These are phyloP conservation scores for Tauraco erythrolophus DNA, from an alignment of 2,113 vertebrate species.

Conservation along the genomic window DNA sequence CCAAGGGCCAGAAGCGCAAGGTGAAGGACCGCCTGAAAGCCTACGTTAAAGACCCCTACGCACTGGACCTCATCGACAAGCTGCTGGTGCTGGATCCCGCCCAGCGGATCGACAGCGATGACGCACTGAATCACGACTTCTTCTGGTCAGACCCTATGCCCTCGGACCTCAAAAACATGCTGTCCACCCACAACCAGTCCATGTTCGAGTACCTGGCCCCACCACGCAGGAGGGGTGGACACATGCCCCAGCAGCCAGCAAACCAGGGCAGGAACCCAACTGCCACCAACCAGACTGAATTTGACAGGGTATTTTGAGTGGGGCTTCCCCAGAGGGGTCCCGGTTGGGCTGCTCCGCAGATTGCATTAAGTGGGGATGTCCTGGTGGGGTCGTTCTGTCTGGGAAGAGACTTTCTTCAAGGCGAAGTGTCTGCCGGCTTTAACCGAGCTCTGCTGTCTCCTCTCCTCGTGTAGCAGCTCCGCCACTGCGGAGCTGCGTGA, in stretches of 20 bases:
- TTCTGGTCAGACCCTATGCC: constrained; percentile 99
- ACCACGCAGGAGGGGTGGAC: constrained; percentile 87
- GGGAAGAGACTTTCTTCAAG: neutral
- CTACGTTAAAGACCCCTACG: constrained; percentile 95
- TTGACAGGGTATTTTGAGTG: constrained; percentile 91
- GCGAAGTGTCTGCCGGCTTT: neutral
- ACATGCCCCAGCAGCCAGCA: constrained; percentile 93
- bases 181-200: constrained; percentile 97
- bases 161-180: constrained; percentile 98
- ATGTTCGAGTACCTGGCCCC: constrained; percentile 99
- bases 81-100: constrained; percentile 94
- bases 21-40: constrained; percentile 97
- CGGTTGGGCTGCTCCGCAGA: neutral
- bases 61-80: constrained; percentile 94
- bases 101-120: constrained; percentile 93
- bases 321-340: neutral
- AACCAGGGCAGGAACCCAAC: constrained; percentile 94
- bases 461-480: neutral
- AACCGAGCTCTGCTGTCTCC: neutral
- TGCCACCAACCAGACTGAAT: constrained; percentile 95
- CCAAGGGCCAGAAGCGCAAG: constrained; percentile 97
- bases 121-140: constrained; percentile 97
- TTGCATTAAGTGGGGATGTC: constrained; percentile 60
- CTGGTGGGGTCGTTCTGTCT: neutral
- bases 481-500: accelerated